phyloP scores from a whole-genome alignment of 2,888 invertebrate genomes.

The Ectemnius continuus region DNA sequence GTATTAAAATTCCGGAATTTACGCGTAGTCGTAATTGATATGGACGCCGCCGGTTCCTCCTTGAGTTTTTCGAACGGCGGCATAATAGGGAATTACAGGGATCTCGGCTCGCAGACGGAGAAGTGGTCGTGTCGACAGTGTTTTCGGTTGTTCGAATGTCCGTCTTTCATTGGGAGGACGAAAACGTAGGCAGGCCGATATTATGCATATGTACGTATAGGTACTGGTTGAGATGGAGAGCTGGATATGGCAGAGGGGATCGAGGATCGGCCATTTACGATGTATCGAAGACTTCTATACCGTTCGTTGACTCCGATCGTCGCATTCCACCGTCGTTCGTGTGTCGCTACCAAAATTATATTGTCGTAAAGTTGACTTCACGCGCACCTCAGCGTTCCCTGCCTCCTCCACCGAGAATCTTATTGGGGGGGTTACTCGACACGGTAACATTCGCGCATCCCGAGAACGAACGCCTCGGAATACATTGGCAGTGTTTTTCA shows the following conservation, averaged over 20 bases:
- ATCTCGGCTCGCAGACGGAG: conserved; percentile 40
- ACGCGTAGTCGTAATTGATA: conserved; percentile 41
- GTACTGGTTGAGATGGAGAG: conserved; percentile 33
- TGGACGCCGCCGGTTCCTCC: conserved; percentile 16
- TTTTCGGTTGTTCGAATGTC: conserved; percentile 47
- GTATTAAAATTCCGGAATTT: conserved; percentile 52
- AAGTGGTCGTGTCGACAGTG: conserved; percentile 28
- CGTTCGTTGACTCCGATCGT: conserved; percentile 64
- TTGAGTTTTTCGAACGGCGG: conserved; percentile 24
- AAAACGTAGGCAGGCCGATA: conserved; percentile 50
- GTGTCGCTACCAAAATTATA: conserved; percentile 65
- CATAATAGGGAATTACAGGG: conserved; percentile 55
- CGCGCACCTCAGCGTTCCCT: conserved; percentile 24
- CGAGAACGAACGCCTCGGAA: conserved; percentile 24
- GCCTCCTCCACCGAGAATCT: conserved; percentile 32
- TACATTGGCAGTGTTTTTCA: conserved; percentile 8
- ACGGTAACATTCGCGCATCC: conserved; percentile 17
- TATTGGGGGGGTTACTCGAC: conserved; percentile 25
- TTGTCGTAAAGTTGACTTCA: conserved; percentile 58
- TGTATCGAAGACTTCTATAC: conserved; percentile 64
- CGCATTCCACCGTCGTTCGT: conserved; percentile 55
- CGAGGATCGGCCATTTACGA: conserved; percentile 58
- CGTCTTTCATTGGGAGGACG: conserved; percentile 36
- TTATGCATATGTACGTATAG: conserved; percentile 35
- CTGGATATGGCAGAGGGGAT: conserved; percentile 25